Evolutionary conservation across 2,888 invertebrate species (phyloP).

Genomic region (Melinaea menophilus): DNA sequence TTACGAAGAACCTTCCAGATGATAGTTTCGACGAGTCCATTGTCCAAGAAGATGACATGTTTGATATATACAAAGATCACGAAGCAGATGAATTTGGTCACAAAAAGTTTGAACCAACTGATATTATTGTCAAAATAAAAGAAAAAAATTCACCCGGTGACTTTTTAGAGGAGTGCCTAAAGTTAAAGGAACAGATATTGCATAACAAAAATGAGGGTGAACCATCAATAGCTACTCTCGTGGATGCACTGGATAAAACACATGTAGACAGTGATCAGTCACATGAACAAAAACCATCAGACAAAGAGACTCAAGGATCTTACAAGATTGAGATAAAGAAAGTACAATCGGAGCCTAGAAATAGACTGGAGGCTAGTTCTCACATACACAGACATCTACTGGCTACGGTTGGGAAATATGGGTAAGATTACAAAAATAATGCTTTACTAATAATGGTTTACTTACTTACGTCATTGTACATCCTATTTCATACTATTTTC

Average conservation of each 20-base stretch:
- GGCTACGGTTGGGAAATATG: slow-evolving; percentile 82
- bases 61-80: slow-evolving; percentile 71
- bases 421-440: slow-evolving; percentile 58
- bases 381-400: slow-evolving; percentile 76
- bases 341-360: slow-evolving; percentile 13
- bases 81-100: slow-evolving; percentile 70
- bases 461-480: no score
- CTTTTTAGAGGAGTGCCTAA: slow-evolving; percentile 64
- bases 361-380: slow-evolving; percentile 37
- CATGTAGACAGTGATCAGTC: slow-evolving; percentile 43
- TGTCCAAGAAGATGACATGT: slow-evolving; percentile 64
- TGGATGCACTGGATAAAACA: slow-evolving; percentile 60
- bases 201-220: slow-evolving; percentile 54
- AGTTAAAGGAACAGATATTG: slow-evolving; percentile 60
- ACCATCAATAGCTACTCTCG: slow-evolving; percentile 53
- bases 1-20: slow-evolving; percentile 51
- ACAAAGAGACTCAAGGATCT: slow-evolving; percentile 2
- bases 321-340: slow-evolving; percentile 5
- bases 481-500: no score
- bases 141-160: slow-evolving; percentile 44
- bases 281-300: slow-evolving; percentile 14
- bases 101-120: slow-evolving; percentile 65
- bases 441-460: no score
- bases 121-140: slow-evolving; percentile 53
- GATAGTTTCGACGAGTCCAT: slow-evolving; percentile 58